Conservation (phyloP, 2,797 vertebrate genomes). For the Pelodytes ibericus region DNA sequence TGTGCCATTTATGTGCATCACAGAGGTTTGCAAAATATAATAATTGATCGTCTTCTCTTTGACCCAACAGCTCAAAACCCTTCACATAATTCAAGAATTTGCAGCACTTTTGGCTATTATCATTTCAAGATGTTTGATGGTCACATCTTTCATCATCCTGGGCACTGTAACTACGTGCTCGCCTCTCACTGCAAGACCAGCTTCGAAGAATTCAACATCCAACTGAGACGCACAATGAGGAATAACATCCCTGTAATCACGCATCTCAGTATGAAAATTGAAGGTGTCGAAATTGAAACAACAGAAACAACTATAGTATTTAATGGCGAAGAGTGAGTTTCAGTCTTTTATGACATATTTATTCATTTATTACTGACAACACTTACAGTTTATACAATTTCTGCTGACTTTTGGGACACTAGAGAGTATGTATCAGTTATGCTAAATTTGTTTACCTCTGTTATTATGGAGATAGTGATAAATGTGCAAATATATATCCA, state of each 20-base stretch:
- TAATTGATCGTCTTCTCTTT: conserved; percentile 25
- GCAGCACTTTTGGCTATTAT: conserved; percentile 84
- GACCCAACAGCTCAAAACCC: conserved; percentile 70
- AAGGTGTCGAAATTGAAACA: conserved; percentile 76
- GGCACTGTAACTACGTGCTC: conserved; percentile 79
- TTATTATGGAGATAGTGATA: too few species aligned
- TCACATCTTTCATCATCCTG: conserved; percentile 78
- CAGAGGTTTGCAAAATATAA: too few species aligned
- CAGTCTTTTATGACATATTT: too few species aligned
- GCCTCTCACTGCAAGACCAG: conserved; percentile 62
- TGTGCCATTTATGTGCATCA: too few species aligned
- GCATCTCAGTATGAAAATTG: conserved; percentile 76
- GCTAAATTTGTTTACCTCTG: too few species aligned
- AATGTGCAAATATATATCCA: too few species aligned
- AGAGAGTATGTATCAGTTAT: too few species aligned
- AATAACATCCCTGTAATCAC: conserved; percentile 64
- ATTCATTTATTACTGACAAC: too few species aligned
- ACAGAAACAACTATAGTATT: conserved; percentile 64
- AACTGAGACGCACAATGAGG: conserved; percentile 71
- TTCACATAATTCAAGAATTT: conserved; percentile 75
- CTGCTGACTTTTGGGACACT: too few species aligned
- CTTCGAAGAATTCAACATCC: conserved; percentile 81
- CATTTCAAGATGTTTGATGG: conserved; percentile 86
- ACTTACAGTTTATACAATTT: too few species aligned
- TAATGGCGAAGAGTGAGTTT: conserved; percentile 72